phyloP scores from a whole-genome alignment of 1,140 invertebrate species.

The Dendroctonus ponderosae region DNA sequence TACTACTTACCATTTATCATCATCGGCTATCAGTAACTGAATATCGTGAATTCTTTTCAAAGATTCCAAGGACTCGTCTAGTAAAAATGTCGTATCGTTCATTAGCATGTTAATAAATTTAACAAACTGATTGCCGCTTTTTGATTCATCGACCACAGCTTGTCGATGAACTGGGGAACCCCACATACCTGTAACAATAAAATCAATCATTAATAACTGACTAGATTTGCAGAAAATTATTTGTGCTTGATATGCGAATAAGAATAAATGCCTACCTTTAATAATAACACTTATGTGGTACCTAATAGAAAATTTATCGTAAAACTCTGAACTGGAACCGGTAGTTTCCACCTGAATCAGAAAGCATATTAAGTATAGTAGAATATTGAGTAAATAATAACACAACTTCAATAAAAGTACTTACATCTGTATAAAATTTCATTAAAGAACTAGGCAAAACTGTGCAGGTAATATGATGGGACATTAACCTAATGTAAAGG shows the following conservation, averaged over 20 bases:
- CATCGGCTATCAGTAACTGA: constrained; percentile 79
- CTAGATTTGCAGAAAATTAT: too few species aligned
- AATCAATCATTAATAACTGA: too few species aligned
- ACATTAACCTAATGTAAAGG: constrained; percentile 65
- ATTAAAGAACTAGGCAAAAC: constrained; percentile 85
- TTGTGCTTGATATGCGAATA: too few species aligned
- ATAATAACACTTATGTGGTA: constrained; percentile 97
- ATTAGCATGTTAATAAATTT: constrained; percentile 99
- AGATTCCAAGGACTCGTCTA: constrained; percentile 94
- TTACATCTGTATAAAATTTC: constrained; percentile 97
- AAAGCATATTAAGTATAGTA: background rate
- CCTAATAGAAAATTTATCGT: constrained; percentile 97
- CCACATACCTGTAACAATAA: constrained; percentile 45
- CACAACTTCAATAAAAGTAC: too few species aligned
- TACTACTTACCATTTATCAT: constrained; percentile 57
- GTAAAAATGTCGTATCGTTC: constrained; percentile 97
- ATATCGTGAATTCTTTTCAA: constrained; percentile 94
- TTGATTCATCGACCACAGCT: constrained; percentile 78
- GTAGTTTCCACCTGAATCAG: constrained; percentile 75
- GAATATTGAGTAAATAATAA: background rate
- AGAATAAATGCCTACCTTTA: constrained; percentile 65
- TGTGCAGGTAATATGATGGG: constrained; percentile 81
- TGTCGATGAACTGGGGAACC: constrained; percentile 56
- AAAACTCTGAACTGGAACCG: constrained; percentile 96
- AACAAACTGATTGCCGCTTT: constrained; percentile 89